Conservation (phyloP, 2,888 invertebrate genomes). For the Tetragnatha montana region DNA sequence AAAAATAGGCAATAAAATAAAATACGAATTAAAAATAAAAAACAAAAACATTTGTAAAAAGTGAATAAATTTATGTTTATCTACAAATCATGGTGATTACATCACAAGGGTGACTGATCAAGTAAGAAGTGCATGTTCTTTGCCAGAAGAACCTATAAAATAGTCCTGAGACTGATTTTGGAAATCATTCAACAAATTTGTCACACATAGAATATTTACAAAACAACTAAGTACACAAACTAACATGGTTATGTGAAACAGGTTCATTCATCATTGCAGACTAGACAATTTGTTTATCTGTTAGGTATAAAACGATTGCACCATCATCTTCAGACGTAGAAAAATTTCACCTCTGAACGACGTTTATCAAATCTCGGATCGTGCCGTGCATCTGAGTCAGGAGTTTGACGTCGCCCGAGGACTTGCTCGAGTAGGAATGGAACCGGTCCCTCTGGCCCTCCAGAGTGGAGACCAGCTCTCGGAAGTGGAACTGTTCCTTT, state of each 20-base stretch:
- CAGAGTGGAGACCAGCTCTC: constrained; percentile 83
- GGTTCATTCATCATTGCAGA: constrained; percentile 63
- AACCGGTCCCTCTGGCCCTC: constrained; percentile 83
- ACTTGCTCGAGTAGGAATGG: constrained; percentile 77
- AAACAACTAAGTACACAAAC: constrained; percentile 68
- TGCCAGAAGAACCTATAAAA: constrained; percentile 70
- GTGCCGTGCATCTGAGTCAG: constrained; percentile 85
- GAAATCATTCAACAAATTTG: constrained; percentile 67
- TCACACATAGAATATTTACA: constrained; percentile 70
- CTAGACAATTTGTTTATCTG: constrained; percentile 67
- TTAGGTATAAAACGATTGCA: constrained; percentile 70
- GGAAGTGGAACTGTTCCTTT: constrained; percentile 90
- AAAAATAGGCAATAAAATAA: too few species aligned
- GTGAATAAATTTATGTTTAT: constrained; percentile 64
- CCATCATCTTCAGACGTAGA: constrained; percentile 50
- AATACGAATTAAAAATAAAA: constrained; percentile 12
- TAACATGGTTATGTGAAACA: constrained; percentile 64
- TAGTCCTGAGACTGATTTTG: constrained; percentile 69
- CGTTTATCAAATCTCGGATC: constrained; percentile 84
- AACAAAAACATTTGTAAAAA: constrained; percentile 41
- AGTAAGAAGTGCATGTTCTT: constrained; percentile 67
- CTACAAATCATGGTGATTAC: constrained; percentile 70
- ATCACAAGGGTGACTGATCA: constrained; percentile 67
- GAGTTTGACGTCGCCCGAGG: constrained; percentile 82
- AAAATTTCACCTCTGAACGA: constrained; percentile 81